These are phyloP conservation scores for Colaptes auratus DNA, from an alignment of 2,113 vertebrate species.

Conservation along the genomic window DNA sequence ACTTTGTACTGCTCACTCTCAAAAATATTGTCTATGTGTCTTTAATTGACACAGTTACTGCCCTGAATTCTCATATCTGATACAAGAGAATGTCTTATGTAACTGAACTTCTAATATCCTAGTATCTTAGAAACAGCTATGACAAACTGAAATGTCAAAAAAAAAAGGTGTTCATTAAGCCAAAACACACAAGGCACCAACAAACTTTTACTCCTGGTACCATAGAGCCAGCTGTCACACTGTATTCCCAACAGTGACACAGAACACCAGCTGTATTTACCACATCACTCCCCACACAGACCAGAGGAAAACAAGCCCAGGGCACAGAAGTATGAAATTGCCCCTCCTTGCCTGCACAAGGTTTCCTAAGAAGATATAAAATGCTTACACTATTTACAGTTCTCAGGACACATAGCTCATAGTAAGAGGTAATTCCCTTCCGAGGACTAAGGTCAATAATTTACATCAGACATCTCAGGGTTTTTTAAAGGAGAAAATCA, in stretches of 20 bases:
- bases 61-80: background rate
- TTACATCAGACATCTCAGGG: background rate
- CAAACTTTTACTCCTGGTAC: background rate
- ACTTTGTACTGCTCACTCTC: background rate
- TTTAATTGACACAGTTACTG: background rate
- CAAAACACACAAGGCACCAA: background rate
- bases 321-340: background rate
- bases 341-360: rapidly evolving
- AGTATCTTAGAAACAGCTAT: background rate
- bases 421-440: background rate
- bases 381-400: background rate
- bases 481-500: background rate
- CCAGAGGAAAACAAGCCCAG: background rate
- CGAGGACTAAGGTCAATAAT: background rate
- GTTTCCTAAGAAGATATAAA: background rate
- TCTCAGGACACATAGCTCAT: background rate
- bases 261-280: rapidly evolving
- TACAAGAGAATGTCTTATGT: background rate
- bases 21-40: background rate
- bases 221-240: background rate
- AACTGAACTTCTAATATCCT: background rate
- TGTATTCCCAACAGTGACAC: background rate
- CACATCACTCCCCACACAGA: background rate
- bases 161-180: no score
- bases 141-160: background rate